These are phyloP conservation scores for Adoxophyes honmai DNA, from an alignment of 1,140 invertebrate species.

Conservation along the genomic window DNA sequence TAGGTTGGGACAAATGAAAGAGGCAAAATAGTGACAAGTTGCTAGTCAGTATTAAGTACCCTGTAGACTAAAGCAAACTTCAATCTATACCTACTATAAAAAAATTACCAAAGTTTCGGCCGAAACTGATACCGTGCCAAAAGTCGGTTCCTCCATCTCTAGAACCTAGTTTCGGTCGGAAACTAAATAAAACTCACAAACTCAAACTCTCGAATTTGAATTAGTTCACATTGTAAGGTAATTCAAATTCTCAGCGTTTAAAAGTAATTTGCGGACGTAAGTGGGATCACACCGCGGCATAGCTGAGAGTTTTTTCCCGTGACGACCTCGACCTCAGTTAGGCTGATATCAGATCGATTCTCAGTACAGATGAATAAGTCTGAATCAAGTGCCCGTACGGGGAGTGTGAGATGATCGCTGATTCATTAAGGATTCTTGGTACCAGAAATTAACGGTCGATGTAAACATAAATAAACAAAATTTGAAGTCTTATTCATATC, in stretches of 20 bases:
- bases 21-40: no score
- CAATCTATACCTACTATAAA: no score
- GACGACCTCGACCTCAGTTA: slow-evolving; percentile 40
- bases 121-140: no score
- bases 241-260: slow-evolving; percentile 11
- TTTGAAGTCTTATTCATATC: no score
- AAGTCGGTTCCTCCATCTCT: no score
- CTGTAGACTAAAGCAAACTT: no score
- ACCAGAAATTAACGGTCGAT: neutral
- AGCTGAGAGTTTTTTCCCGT: slow-evolving; percentile 51
- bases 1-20: no score
- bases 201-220: no score
- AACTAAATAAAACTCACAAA: no score
- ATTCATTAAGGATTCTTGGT: neutral
- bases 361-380: slow-evolving; percentile 37
- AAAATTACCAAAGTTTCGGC: no score
- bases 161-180: no score
- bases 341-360: slow-evolving; percentile 39
- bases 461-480: neutral
- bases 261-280: slow-evolving; percentile 30
- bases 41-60: no score
- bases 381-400: slow-evolving; percentile 9
- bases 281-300: slow-evolving; percentile 29
- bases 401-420: slow-evolving; percentile 17
- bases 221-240: neutral